Base-by-base conservation (phyloP, 1,140 invertebrate genomes). In the Heliconius congener region DNA sequence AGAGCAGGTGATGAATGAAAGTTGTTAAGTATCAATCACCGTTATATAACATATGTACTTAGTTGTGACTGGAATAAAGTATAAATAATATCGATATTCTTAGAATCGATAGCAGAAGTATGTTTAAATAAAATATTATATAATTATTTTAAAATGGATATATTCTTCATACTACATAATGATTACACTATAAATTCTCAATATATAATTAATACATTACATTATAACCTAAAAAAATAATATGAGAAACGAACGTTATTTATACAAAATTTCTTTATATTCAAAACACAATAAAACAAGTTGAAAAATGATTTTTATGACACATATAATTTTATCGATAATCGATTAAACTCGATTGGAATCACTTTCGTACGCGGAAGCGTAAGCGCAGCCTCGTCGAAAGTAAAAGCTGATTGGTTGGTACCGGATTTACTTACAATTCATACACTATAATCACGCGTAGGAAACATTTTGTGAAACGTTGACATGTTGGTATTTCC, bases 351-450 rank as follows among this genome's bases (percentile, higher is more conserved):
- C 73, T 71, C 76, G 75, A 50, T 80, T 78, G 82, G 83, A 86
- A 90, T 85, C 85, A 91, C 89, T 91, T 91, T 91, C 89, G 76
- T 88, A 91, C 81, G 85, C 91, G 91, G 90, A 91, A 92, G 89
- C 84, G 81, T 79, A 74, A 72, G 80, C 80, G 82, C 80, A 81
- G 82, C 81, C 76, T 82, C 83, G 85, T 80, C 78, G 90, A 91
- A 91, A 93, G 91, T 92, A 93, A 93, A 93, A 92, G 90, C 88
- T 78, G 87, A 88, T 87, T 85, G 83, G 81, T 77, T 72, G 77
- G 82, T 87, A 81, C 80, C 84, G 90, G 82, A 85, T 88, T 85
- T 85, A 85, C 85, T 85, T 85, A 84, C 82, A 83, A 81, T 83
- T 84, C 78, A 78, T 82, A 84, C 78, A 78, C 55, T 80, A 81